Base-by-base conservation (phyloP, 2,797 vertebrate species). In the Iguana delicatissima region DNA sequence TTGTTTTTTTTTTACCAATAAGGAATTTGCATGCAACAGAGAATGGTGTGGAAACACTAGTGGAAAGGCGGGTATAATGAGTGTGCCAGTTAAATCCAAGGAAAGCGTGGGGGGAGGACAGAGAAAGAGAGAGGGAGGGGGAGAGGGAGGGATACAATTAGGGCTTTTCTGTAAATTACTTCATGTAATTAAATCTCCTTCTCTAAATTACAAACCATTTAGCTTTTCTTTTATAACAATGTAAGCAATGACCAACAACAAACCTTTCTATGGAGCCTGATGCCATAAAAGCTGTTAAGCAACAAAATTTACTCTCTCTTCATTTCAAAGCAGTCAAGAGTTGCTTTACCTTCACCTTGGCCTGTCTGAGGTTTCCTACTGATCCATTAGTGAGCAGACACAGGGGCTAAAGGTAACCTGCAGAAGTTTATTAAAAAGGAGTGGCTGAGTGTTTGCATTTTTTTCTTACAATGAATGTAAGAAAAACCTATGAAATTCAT, bases 111-210 rank as follows among this genome's bases (percentile, higher is more conserved):
- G 42, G 42, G 42, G 42, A 4, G 42, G 42, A 46, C 42, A 38
- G 80, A 84, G 79, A 82, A 84, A 13, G 38, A 6, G 59, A 92
- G 82, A 94, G 88, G 94, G 73, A 84, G 72, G 57, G 84, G 38
- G 80, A 79, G 79, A 82, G 87, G 8, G 38, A 9, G 59, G 91
- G 82, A 94, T 72, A 93, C 18, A 87, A 86, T 93, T 96, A 95
- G n/a, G 89, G 90, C 80, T 93, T 67, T 94, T 93, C 91, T 80
- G 89, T 89, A 95, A 97, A 95, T 96, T 94, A 96, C 92, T 95
- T 91, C 29, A 32, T 91, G 94, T 94, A 97, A 97, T 97, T 96
- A 97, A 96, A 96, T 93, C 81, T 80, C 69, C 88, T 88, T 92
- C 90, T 89, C 90, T 94, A 95, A 96, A 96, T 95, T 93, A 94